These are phyloP conservation scores for Anarsia innoxiella DNA, from an alignment of 2,888 invertebrate species.

Conservation along the genomic window DNA sequence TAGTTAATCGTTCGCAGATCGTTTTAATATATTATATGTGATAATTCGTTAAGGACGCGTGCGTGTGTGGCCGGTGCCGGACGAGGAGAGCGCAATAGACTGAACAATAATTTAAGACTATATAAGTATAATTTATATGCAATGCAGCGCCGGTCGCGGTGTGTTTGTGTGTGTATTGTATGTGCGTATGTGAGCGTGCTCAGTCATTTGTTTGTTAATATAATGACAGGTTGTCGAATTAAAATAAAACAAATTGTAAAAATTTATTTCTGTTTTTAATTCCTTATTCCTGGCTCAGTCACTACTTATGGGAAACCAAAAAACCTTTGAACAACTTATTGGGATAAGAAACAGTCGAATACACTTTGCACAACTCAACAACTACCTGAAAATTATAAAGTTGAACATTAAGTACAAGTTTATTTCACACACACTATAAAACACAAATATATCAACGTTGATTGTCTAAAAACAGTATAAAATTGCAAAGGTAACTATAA, in stretches of 20 bases:
- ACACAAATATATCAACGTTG: background rate
- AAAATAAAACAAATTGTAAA: slow-evolving; percentile 76
- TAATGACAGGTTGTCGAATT: slow-evolving; percentile 87
- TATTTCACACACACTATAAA: background rate
- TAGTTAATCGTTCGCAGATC: slow-evolving; percentile 74
- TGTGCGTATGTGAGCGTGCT: slow-evolving; percentile 79
- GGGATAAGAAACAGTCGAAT: background rate
- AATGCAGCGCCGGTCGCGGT: slow-evolving; percentile 77
- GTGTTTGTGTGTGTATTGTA: slow-evolving; percentile 78
- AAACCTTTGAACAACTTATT: too few species aligned
- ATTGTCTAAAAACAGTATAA: too few species aligned
- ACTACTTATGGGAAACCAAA: background rate
- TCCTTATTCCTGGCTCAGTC: slow-evolving; percentile 17
- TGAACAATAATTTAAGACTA: slow-evolving; percentile 77
- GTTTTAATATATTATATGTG: slow-evolving; percentile 82
- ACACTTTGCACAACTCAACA: background rate
- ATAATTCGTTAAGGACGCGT: slow-evolving; percentile 76
- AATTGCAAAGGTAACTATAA: too few species aligned
- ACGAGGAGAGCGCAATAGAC: slow-evolving; percentile 76
- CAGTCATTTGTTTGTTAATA: slow-evolving; percentile 79
- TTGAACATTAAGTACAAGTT: background rate
- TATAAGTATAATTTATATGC: slow-evolving; percentile 79
- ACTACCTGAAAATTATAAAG: background rate
- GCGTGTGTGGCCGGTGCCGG: slow-evolving; percentile 73
- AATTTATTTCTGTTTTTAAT: slow-evolving; percentile 51